Conservation (phyloP, 1,140 invertebrate species). For the Neodiprion lecontei region DNA sequence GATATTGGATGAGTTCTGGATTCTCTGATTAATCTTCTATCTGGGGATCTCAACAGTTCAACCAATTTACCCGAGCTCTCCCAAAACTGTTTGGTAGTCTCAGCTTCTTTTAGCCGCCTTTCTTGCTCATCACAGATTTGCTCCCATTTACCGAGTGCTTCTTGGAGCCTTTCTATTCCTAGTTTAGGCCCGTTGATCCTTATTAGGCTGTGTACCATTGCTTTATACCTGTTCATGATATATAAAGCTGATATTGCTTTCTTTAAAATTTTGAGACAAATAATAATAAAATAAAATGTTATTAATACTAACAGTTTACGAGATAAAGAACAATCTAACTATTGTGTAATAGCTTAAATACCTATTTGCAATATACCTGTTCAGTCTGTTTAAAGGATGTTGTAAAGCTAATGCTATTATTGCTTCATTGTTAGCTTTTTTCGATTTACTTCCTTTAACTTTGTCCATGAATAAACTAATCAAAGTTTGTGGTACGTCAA, state of each 20-base stretch:
- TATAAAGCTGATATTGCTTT: no score
- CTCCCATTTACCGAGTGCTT: constrained; percentile 66
- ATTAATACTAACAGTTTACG: constrained; percentile 9
- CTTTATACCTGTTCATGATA: constrained; percentile 44
- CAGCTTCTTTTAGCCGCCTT: constrained; percentile 70
- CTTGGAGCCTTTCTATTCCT: constrained; percentile 51
- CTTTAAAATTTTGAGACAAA: constrained; percentile 12
- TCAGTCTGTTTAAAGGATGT: constrained; percentile 66
- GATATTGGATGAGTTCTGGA: constrained; percentile 75
- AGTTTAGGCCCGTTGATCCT: constrained; percentile 47
- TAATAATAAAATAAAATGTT: constrained; percentile 18
- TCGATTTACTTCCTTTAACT: constrained; percentile 58
- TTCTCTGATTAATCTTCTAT: constrained; percentile 78
- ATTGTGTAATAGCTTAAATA: constrained; percentile 17
- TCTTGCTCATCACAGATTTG: constrained; percentile 68
- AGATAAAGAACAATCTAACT: constrained; percentile 4
- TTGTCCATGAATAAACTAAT: constrained; percentile 68
- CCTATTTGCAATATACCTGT: constrained; percentile 56
- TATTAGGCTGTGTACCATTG: constrained; percentile 50
- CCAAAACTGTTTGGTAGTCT: constrained; percentile 79
- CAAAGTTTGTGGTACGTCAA: constrained; percentile 67
- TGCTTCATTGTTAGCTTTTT: constrained; percentile 67
- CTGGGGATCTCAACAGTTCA: constrained; percentile 71
- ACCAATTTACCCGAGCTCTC: constrained; percentile 71
- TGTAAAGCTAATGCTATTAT: constrained; percentile 66